Percentiles rank a stretch among this genome's conserved stretches.
phyloP scores from a whole-genome alignment of 2,888 invertebrate species.

The Oscheius onirici region DNA sequence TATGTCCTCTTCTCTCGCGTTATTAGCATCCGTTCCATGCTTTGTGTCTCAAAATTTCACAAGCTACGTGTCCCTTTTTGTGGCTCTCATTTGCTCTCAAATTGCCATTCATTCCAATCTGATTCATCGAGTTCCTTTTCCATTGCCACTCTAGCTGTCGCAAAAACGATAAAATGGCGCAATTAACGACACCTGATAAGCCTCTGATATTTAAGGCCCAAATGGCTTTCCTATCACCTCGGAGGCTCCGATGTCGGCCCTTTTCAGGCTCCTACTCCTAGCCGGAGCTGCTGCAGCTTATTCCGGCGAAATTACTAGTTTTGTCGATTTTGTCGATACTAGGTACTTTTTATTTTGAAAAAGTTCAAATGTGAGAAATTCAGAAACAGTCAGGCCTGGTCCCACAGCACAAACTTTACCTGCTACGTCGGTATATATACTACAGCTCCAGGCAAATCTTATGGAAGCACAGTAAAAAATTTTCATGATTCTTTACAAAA shows the following conservation, averaged over 20 bases:
- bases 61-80: neutral
- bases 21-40: too few relatives aligned
- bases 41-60: neutral
- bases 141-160: neutral
- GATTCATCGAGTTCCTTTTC: constrained; percentile 13
- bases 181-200: constrained; percentile 17
- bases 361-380: too few relatives aligned
- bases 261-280: neutral
- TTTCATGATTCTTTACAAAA: neutral
- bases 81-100: neutral
- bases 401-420: too few relatives aligned
- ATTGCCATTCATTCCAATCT: neutral
- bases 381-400: too few relatives aligned
- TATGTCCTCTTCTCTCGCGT: too few relatives aligned
- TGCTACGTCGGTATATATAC: too few relatives aligned
- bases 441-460: too few relatives aligned
- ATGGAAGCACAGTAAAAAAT: too few relatives aligned
- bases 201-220: neutral
- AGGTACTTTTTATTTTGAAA: too few relatives aligned
- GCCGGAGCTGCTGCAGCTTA: neutral
- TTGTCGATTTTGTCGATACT: too few relatives aligned
- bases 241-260: constrained; percentile 10
- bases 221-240: constrained; percentile 22
- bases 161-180: constrained; percentile 19
- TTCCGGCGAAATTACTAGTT: too few relatives aligned